Base-by-base conservation (phyloP, 2,797 vertebrate genomes). In the Lemur catta region DNA sequence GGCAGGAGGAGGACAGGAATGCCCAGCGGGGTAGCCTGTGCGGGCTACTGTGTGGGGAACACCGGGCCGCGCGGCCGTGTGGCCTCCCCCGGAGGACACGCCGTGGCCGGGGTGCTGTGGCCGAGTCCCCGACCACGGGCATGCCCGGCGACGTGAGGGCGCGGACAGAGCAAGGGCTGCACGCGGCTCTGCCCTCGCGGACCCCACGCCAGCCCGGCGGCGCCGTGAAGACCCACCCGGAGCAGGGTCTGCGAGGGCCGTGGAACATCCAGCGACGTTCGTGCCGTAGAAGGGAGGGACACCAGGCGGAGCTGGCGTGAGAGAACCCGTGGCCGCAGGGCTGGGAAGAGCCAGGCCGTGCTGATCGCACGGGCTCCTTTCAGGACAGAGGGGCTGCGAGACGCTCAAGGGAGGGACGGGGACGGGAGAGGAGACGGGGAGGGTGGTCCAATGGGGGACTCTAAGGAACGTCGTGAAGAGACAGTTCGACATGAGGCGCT, bases 1-100 rank as follows among this genome's bases (percentile, higher is more conserved):
- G 24, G 84, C 75, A 94, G 26, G 55, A 79, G 35, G 48, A 52
- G 91, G 91, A 55, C 81, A 33, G 24, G 22, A 28, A 46, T 35
- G 33, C 46, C 38, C 59, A 71, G 48, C 12, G 35, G 38, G 46
- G n/a, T 41, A 48, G n/a, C 2, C 30, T 80, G 12, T 24, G 4
- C 10, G 18, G 2, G 3, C 52, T 61, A 71, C 52, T 12, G 52
- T 7, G 46, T 63, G 12, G 72, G 63, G 24, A 84, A 35, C 28
- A 6, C 5, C 7, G 46, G 5, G 13, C 8, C 26, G 22, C 57
- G 48, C 2, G 11, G n/a, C 3, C 57, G 57, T 30, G 1, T 4
- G 52, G 26, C 26, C 14, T 67, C 13, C 26, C 46, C 52, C 22
- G 18, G 26, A 74, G 41, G 85, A 61, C 26, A 13, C 28, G 67